Evolutionary conservation across 2,113 vertebrate genomes (phyloP), one percentile per base, ranked within the genome.

Genomic region (Jacana jacana): DNA sequence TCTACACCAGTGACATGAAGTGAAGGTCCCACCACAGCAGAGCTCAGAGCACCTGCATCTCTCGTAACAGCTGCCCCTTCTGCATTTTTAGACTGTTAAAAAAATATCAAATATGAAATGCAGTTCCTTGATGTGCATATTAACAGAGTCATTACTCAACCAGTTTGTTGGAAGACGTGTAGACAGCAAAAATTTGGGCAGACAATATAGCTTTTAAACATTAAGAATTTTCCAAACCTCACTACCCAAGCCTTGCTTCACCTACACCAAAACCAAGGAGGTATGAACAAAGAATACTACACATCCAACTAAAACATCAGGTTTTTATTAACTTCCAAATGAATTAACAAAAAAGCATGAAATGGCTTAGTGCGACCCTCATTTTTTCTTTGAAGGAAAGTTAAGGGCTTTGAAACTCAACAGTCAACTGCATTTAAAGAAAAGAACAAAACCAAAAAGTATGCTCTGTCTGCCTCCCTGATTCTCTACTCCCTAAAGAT

Each of bases 11-110:
- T 24, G 76, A 70, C 15, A 75, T 10, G 18, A 42, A 68, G 31
- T 5, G 7, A 70, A n/a, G n/a, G 55, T 75, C 18, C 33, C 5
- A 1, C 13, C 65, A 61, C 0, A 2, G 17, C 4, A 7, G 13
- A 57, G n/a, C 61, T 66, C 40, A 54, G 31, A 73, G 27, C 11
- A 11, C 27, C 2, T 1, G 14, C 68, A 66, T 37, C n/a, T 44
- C 44, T 72, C 46, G 40, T 10, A 71, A 37, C 9, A 40, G 11
- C 25, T 14, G 22, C 14, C 30, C 30, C 23, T 4, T 1, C 1
- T 8, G 24, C 9, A 0, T 22, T 76, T 77, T 81, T 30, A 60
- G 27, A 83, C 64, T 8, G 55, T 6, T n/a, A 81, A 83, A 81
- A 83, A 75, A 37, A 22, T 12, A 52, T 1, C 19, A 63, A 86